Base-by-base conservation (phyloP, 2,888 invertebrate species). In the Nezara viridula region DNA sequence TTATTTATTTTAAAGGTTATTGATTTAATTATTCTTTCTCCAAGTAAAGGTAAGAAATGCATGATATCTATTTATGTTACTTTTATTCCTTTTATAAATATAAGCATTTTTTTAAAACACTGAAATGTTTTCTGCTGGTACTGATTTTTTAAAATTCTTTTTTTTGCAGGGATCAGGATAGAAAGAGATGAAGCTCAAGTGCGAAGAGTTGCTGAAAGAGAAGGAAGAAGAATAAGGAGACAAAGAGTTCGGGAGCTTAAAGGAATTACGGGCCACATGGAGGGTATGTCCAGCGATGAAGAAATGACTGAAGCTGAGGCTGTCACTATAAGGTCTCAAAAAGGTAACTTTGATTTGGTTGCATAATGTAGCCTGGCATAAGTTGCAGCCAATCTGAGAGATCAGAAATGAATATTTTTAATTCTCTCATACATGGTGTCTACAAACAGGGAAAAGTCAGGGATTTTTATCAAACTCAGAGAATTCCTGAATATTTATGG, bases 261-360 rank as follows among this genome's bases (percentile, higher is more conserved):
- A 90, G 89, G 90, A 24, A 89, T 90, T 19, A 90, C 90, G 47
- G 87, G 90, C 0, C 98, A 99, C 92, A 95, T 97, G 90, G 99
- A 99, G 92, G 99, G 99, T 0, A 96, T 98, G 96, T 98, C 98
- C 86, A 98, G 98, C 91, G 99, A 99, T 92, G 99, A 99, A 92
- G 98, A 98, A 92, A 96, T 98, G 92, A 96, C 97, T 40, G 98
- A 97, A 92, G 96, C 97, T 91, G 96, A 96, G 91, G 94, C 95
- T 92, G 93, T 95, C 90, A 94, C 95, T 91, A 95, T 95, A 92
- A 94, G 95, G 91, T 94, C 94, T 91, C 94, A 94, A 91, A 93
- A 93, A 93, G 94, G 93, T 94, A 90, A 89, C 21, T 77, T 44
- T 90, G 44, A 66, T 73, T 88, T 47, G 49, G 86, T 40, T n/a